Base-by-base conservation (phyloP, 1,140 invertebrate genomes). In the Triops cancriformis region DNA sequence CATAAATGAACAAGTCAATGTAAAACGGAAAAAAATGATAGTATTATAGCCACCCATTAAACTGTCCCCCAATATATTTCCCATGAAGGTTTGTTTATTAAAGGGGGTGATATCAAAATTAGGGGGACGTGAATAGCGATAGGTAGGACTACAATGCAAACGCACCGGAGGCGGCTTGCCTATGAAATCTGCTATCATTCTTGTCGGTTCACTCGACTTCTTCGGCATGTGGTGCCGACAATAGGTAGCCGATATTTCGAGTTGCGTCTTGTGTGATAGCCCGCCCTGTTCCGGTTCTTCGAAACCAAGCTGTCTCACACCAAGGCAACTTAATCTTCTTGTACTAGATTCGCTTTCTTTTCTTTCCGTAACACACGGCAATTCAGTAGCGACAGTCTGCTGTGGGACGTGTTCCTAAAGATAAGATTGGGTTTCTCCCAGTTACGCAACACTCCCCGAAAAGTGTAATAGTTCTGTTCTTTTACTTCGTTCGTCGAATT, bases 1-100 rank as follows among this genome's bases (percentile, higher is more conserved):
- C 51, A 64, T 64, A 64, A 64, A 64, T 64, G 23, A 64, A 64
- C 23, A 64, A n/a, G n/a, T n/a, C n/a, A n/a, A n/a, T n/a, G n/a
- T n/a, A n/a, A n/a, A n/a, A n/a, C 18, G 14, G 51, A 23, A 18
- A 23, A n/a, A 64, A 64, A 64, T 18, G 51, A 23, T n/a, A 64
- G 5, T 12, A 18, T 64, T 64, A 64, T 23, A n/a, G 6, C 9
- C 6, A 12, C 23, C 14, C 14, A 5, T 23, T 5, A 64, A 64
- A 64, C 14, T 10, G 23, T 64, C 51, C 51, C 3, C 51, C 0
- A 37, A 37, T 37, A 4, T 37, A n/a, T 64, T 64, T 64, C 18
- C n/a, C 14, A n/a, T 37, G 31, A 37, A 37, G 31, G 31, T 37
- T 37, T 7, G 2, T 37, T 64, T 23, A 14, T n/a, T 64, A 12